These are phyloP conservation scores for Pycnomerus fuliginosus DNA, from an alignment of 2,888 invertebrate genomes.

Conservation along the genomic window DNA sequence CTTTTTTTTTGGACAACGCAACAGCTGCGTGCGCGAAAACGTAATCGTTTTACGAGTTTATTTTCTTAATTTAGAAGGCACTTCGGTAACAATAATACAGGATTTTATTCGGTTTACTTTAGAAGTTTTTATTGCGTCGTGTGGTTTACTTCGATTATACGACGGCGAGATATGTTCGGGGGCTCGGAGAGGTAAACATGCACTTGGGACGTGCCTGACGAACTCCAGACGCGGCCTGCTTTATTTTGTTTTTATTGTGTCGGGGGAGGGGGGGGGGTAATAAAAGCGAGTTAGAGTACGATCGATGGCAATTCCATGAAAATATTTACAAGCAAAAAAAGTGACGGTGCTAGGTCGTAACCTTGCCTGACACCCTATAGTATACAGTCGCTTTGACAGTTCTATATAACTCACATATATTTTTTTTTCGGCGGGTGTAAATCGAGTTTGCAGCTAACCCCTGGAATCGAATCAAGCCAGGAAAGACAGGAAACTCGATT, in stretches of 20 bases:
- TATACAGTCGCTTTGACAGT: not conserved
- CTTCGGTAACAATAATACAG: constrained; percentile 9
- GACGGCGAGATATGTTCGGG: constrained; percentile 6
- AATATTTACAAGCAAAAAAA: constrained; percentile 4
- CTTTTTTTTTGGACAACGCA: too few species aligned
- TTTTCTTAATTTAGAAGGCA: constrained; percentile 10
- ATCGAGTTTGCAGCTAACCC: too few species aligned
- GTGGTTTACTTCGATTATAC: constrained; percentile 6
- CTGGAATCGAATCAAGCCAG: too few species aligned
- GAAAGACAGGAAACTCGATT: not conserved
- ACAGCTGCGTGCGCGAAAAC: too few species aligned
- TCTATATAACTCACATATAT: not conserved
- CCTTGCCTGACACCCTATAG: not conserved
- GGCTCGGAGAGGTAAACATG: constrained; percentile 7
- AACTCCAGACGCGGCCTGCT: constrained; percentile 8
- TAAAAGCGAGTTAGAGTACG: not conserved
- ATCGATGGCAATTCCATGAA: constrained; percentile 1
- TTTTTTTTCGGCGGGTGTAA: too few species aligned
- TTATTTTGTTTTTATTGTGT: constrained; percentile 9
- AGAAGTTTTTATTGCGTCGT: constrained; percentile 13
- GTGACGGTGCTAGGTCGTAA: not conserved
- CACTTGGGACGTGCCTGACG: not conserved
- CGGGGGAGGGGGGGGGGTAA: not conserved
- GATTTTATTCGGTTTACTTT: constrained; percentile 14
- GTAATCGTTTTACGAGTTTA: constrained; percentile 3